Percentiles rank a stretch among this genome's conserved stretches.
phyloP scores from a whole-genome alignment of 2,888 invertebrate species.

The Xestoiulus laeticollis region DNA sequence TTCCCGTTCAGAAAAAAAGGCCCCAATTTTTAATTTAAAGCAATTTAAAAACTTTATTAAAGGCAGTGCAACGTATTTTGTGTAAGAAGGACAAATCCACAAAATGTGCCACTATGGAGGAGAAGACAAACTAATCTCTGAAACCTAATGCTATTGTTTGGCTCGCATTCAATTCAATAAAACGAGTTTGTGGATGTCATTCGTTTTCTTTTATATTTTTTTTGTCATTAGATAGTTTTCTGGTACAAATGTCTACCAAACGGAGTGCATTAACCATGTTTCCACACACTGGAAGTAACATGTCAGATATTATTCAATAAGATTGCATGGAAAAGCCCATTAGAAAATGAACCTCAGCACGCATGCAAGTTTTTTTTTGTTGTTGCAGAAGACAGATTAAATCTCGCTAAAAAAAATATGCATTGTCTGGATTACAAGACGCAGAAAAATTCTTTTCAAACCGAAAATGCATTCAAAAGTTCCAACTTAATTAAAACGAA shows the following conservation, averaged over 20 bases:
- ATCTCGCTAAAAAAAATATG: neutral
- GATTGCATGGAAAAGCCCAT: slow-evolving; percentile 4
- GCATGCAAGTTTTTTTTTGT: neutral
- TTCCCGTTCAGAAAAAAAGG: too few species aligned
- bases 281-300: neutral
- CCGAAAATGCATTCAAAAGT: neutral
- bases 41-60: too few species aligned
- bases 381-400: neutral
- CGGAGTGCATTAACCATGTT: neutral
- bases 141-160: neutral
- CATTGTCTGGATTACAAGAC: neutral
- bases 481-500: neutral
- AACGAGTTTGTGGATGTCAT: neutral
- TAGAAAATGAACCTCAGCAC: neutral
- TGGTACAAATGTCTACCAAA: neutral
- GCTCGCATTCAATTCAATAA: neutral
- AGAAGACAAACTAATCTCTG: neutral
- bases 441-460: neutral
- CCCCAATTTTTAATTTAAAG: too few species aligned
- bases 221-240: neutral
- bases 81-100: neutral
- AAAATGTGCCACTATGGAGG: neutral
- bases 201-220: neutral
- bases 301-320: slow-evolving; percentile 18
- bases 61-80: too few species aligned